Evolutionary conservation across 1,140 invertebrate genomes (phyloP), one percentile per base, ranked within the genome.

Genomic region (Ectropis grisescens): DNA sequence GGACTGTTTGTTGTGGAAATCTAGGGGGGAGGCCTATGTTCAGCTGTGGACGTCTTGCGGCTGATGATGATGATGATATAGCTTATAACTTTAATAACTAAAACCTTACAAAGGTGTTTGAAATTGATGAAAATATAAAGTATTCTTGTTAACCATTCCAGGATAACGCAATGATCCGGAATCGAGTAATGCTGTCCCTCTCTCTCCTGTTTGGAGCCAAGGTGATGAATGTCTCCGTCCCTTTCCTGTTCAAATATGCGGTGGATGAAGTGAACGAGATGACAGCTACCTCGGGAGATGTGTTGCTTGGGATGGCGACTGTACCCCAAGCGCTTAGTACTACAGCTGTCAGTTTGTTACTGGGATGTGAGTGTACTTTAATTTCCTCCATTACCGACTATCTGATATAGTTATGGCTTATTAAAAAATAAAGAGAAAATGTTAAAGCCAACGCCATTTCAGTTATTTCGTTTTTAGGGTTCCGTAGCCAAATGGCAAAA

Each of bases 351-450:
- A 90, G 93, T 42, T 66, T 98, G 37, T 84, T 99, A 14, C 41
- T 98, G 47, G 96, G 94, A 60, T 99, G 96, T 98, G 86, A 91
- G 91, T n/a, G n/a, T n/a, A n/a, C n/a, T n/a, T n/a, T n/a, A n/a
- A 15, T 37, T 47, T 26, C 24, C 27, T 33, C 15, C 47, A 29
- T 41, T 40, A 45, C 49, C 37, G 26, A 19, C 30, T 56, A 6
- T 32, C 2, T 26, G 8, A 5, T 11, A 11, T 12, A 29, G 27
- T 13, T 13, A 11, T 29, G 6, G 13, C 27, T 10, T 30, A n/a
- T 14, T 9, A 15, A 30, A 15, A 30, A 15, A 15, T 0, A 15
- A 28, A 28, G 11, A 28, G n/a, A n/a, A n/a, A n/a, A n/a, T n/a
- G n/a, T n/a, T n/a, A n/a, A n/a, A n/a, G n/a, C n/a, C n/a, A n/a